Conservation (phyloP, 2,113 vertebrate genomes). For the Rhynchopsitta pachyrhyncha region DNA sequence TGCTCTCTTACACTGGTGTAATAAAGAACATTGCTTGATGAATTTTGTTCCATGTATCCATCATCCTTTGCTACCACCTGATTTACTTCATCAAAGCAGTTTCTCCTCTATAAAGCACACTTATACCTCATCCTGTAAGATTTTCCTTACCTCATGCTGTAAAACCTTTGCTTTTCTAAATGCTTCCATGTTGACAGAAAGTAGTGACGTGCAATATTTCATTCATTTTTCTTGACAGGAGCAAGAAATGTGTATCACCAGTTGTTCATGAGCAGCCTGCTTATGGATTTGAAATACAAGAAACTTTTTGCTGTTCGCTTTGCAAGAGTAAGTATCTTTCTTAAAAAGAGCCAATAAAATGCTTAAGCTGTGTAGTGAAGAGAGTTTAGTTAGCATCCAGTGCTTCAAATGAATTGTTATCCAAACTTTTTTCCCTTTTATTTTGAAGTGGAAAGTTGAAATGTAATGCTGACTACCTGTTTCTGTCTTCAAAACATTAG, state of each 20-base stretch:
- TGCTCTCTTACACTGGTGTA: not conserved
- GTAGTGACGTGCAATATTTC: not conserved
- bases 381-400: constrained; percentile 20
- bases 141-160: not conserved
- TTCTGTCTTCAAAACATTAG: not conserved
- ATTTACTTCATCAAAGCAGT: not conserved
- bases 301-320: constrained; percentile 94
- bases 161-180: not conserved
- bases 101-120: not conserved
- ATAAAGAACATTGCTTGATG: not conserved
- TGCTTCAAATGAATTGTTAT: not conserved
- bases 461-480: not conserved
- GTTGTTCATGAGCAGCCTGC: constrained; percentile 96
- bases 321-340: constrained; percentile 86
- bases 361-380: not conserved
- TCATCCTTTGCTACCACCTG: not conserved
- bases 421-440: not conserved
- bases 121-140: not conserved
- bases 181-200: not conserved
- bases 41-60: not conserved
- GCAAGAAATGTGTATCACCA: constrained; percentile 96
- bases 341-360: not conserved
- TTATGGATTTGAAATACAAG: constrained; percentile 98
- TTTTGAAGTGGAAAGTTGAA: not conserved
- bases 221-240: constrained; percentile 74